These are phyloP conservation scores for Apotomis betuletana DNA, from an alignment of 2,888 invertebrate species.

Conservation along the genomic window DNA sequence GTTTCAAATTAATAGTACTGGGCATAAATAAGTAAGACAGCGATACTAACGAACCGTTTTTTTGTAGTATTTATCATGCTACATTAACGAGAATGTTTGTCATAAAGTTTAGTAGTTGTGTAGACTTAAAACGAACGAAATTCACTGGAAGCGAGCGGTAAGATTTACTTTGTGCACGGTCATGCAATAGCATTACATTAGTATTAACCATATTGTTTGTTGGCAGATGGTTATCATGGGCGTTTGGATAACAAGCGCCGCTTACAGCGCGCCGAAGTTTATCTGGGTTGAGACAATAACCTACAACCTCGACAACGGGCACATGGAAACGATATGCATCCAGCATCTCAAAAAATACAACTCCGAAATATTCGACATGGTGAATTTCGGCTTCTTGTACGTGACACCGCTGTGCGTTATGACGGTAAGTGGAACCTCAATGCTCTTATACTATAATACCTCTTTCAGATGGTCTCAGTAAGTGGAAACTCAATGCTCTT, in stretches of 20 bases:
- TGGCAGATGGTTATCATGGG: slow-evolving; percentile 88
- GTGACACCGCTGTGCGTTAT: slow-evolving; percentile 91
- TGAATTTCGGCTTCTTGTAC: slow-evolving; percentile 92
- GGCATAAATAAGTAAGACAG: too few species aligned
- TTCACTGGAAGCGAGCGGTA: neutral
- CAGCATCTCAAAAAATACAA: slow-evolving; percentile 90
- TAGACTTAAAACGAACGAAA: too few species aligned
- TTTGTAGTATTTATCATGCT: neutral
- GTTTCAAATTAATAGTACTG: too few species aligned
- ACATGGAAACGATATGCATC: slow-evolving; percentile 88
- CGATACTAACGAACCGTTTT: too few species aligned
- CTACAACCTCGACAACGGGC: slow-evolving; percentile 82
- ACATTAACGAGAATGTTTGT: neutral
- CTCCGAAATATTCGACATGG: slow-evolving; percentile 90
- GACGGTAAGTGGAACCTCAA: slow-evolving; percentile 81
- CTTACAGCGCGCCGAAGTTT: slow-evolving; percentile 92
- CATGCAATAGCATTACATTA: neutral
- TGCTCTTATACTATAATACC: slow-evolving; percentile 39
- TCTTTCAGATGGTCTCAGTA: too few species aligned
- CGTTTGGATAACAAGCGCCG: slow-evolving; percentile 92
- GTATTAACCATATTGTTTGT: slow-evolving; percentile 36
- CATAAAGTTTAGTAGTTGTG: too few species aligned
- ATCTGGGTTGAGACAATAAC: slow-evolving; percentile 91
- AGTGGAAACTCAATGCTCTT: slow-evolving; percentile 42
- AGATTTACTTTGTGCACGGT: neutral